phyloP scores from a whole-genome alignment of 92 coral and sea anemone genomes.

The Zoanthus sociatus region DNA sequence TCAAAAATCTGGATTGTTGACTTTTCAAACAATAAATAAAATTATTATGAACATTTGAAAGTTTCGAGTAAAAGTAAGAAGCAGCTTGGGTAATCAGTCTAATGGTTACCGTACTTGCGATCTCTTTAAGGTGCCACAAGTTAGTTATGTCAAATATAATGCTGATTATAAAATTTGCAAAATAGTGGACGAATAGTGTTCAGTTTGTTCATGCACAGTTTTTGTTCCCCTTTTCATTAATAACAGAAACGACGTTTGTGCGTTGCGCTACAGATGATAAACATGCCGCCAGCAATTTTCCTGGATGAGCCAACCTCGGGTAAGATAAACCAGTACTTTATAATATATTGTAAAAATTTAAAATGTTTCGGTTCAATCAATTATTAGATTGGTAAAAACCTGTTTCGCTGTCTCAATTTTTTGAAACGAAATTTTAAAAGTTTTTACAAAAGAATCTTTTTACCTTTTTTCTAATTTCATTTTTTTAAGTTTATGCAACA shows the following conservation, averaged over 20 bases:
- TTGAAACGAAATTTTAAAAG: too few species aligned
- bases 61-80: too few species aligned
- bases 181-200: not conserved
- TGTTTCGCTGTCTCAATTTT: too few species aligned
- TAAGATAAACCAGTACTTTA: not conserved
- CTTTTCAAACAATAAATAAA: too few species aligned
- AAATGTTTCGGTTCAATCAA: not conserved
- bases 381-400: not conserved
- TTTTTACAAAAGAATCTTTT: not conserved
- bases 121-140: too few species aligned
- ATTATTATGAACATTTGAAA: too few species aligned
- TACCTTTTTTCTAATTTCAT: too few species aligned
- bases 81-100: too few species aligned
- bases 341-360: too few species aligned
- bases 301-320: conserved; percentile 79
- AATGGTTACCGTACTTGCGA: too few species aligned
- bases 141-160: too few species aligned
- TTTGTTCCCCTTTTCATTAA: not conserved
- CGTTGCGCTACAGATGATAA: conserved; percentile 70
- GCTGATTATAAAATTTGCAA: not conserved
- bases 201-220: not conserved
- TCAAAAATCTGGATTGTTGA: too few species aligned
- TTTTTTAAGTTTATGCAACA: not conserved
- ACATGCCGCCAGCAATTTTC: conserved; percentile 75
- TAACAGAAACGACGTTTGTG: conserved; percentile 71